Evolutionary conservation across 2,888 invertebrate genomes (phyloP), one percentile per base, ranked within the genome.

Genomic region (Watsonalla binaria): DNA sequence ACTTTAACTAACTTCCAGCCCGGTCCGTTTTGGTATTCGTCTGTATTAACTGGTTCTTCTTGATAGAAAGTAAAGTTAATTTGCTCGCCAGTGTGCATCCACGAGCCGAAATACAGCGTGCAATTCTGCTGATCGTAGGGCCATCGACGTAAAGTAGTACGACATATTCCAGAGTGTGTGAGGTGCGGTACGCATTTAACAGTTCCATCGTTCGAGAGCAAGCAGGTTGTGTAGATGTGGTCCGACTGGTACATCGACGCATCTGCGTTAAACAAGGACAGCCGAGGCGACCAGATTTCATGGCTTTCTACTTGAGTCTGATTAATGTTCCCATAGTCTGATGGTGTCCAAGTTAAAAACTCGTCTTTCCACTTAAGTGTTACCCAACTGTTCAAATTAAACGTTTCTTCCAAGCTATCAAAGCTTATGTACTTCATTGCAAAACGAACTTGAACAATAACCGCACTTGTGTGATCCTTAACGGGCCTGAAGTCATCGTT

Each of bases 221-320:
- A 62, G 64, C 94, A 95, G 6, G 89, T 90, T 0, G 92, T 84
- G 56, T 80, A 80, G 55, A 90, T 72, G n/a, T 68, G 62, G 54
- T 87, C 86, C 2, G 82, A 71, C 42, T 79, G 82, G 55, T 80
- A 82, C 57, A 72, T 56, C 0, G 76, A 63, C 5, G 80, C 84
- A 53, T 90, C 89, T 6, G 93, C 92, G 68, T 96, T 96, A 66
- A 94, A 96, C 13, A 96, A 79, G 0, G 95, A 92, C 70, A 97
- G 86, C 66, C 94, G 94, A 0, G 96, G 96, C 8, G 93, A 88
- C 96, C 97, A 97, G 52, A 97, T 91, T 57, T 93, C 91, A 53
- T 92, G 88, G 63, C 94, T 94, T 13, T 92, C 92, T n/a, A 96
- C 80, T 65, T 94, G 92, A 14, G 94, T 83, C 55, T 91, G 91